A percentile compares a stretch with the other conserved stretches of the same genome.
Evolutionary conservation across 2,113 vertebrate genomes (phyloP).

Genomic region (Chaenocephalus aceratus): DNA sequence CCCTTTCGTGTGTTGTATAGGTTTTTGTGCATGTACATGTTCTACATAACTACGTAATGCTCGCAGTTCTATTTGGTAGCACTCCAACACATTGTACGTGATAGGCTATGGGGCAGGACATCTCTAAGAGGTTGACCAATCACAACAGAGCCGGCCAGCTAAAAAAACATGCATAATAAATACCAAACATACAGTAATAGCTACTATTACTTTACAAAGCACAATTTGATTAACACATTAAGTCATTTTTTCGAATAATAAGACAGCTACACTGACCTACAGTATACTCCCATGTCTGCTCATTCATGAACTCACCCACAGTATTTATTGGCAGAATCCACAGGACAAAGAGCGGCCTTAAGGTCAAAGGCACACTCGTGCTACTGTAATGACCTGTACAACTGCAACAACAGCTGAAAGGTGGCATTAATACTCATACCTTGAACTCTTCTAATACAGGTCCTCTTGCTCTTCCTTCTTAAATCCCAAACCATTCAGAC

Average conservation of each 20-base stretch:
- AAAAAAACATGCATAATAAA: background rate
- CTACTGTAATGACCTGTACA: conserved; percentile 45
- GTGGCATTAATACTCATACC: conserved; percentile 45
- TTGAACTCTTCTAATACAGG: conserved; percentile 18
- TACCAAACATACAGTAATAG: background rate
- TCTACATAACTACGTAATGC: too few species aligned
- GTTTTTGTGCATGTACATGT: too few species aligned
- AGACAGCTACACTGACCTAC: conserved; percentile 14
- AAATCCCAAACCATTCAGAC: conserved; percentile 11
- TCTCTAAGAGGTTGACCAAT: too few species aligned
- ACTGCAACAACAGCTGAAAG: conserved; percentile 42
- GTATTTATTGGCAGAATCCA: conserved; percentile 40
- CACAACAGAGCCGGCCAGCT: too few species aligned
- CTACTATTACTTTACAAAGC: too few species aligned
- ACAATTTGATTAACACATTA: background rate
- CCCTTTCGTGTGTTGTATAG: too few species aligned
- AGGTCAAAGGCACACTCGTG: conserved; percentile 47
- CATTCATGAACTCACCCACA: conserved; percentile 26
- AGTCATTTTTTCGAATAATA: background rate
- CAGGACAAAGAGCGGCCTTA: conserved; percentile 18
- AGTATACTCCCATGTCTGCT: conserved; percentile 1
- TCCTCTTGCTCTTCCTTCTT: background rate
- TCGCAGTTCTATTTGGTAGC: too few species aligned
- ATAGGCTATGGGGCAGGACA: too few species aligned
- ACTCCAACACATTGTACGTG: too few species aligned